Conservation (phyloP, 2,113 vertebrate species). For the Pyrgilauda ruficollis region DNA sequence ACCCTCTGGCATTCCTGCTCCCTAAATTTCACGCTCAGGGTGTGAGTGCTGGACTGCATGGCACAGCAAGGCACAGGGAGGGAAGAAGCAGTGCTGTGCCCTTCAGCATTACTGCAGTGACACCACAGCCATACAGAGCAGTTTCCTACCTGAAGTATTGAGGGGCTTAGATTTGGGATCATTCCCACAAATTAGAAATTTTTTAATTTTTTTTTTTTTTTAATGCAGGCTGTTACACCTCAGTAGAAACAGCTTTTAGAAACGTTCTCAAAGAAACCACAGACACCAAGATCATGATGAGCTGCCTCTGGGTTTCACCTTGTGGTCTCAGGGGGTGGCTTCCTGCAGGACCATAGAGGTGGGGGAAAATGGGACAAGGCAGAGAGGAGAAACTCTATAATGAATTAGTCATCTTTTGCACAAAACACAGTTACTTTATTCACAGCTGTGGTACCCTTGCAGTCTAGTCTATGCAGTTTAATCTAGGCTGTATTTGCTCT, state of each 20-base stretch:
- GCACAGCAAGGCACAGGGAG: background rate
- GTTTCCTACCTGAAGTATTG: background rate
- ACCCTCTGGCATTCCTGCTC: background rate
- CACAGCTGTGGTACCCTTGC: background rate
- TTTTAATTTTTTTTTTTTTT: background rate
- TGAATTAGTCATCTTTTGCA: background rate
- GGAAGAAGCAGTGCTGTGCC: accelerated
- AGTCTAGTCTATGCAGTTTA: background rate
- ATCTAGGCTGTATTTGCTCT: background rate
- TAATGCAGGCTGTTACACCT: background rate
- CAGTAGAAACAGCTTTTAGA: background rate
- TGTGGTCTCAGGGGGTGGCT: background rate
- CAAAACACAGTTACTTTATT: background rate
- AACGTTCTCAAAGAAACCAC: background rate
- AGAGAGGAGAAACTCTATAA: background rate
- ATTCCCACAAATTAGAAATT: background rate
- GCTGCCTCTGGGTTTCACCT: background rate
- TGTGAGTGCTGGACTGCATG: accelerated
- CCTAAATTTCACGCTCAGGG: background rate
- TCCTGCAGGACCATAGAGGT: background rate
- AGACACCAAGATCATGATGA: background rate
- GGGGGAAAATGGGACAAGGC: accelerated
- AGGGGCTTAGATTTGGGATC: background rate
- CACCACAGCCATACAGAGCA: no score
- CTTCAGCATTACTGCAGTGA: background rate